Evolutionary conservation across 2,113 vertebrate species (phyloP).

Genomic region (Harpagus bidentatus): DNA sequence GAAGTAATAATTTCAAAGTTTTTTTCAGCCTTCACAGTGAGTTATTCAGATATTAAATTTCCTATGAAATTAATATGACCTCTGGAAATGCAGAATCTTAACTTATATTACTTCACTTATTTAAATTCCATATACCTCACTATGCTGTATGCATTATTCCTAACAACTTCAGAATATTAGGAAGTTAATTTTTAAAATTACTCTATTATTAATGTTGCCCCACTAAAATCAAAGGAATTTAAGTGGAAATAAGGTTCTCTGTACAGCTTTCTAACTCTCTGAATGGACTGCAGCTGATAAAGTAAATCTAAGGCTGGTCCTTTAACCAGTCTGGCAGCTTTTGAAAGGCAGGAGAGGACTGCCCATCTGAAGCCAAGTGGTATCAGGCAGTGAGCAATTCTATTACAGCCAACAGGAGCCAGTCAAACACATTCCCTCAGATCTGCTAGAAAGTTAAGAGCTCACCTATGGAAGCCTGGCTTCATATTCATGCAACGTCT

Average conservation of each 20-base stretch:
- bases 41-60: slow-evolving; percentile 58
- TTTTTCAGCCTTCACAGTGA: slow-evolving; percentile 16
- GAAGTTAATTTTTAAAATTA: slow-evolving; percentile 34
- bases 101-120: slow-evolving; percentile 38
- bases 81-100: slow-evolving; percentile 42
- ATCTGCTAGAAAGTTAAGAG: background rate
- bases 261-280: background rate
- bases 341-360: background rate
- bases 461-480: background rate
- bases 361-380: background rate
- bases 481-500: background rate
- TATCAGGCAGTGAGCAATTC: background rate
- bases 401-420: background rate
- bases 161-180: slow-evolving; percentile 17
- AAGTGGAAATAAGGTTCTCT: background rate
- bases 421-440: background rate
- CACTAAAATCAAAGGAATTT: background rate
- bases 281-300: background rate
- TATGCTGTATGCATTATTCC: slow-evolving; percentile 49
- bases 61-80: slow-evolving; percentile 29
- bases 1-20: slow-evolving; percentile 11
- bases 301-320: background rate
- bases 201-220: slow-evolving; percentile 23
- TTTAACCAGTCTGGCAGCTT: background rate
- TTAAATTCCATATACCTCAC: slow-evolving; percentile 17